phyloP scores from a whole-genome alignment of 35 echinoderm and acorn worm species.

The Heliocidaris tuberculata region DNA sequence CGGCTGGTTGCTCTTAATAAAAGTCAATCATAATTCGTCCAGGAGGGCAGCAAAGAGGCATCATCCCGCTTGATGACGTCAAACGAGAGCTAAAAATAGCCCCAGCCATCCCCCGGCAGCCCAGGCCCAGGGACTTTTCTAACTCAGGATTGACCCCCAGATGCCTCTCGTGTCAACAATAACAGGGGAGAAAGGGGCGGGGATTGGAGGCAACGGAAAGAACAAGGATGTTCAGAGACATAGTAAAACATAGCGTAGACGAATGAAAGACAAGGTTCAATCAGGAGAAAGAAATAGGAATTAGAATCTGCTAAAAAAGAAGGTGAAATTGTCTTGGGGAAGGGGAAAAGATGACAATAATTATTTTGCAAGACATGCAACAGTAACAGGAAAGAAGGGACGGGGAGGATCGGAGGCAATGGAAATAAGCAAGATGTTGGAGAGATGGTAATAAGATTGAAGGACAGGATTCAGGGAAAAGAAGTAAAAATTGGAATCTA shows the following conservation, averaged over 20 bases:
- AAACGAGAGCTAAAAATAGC: slow-evolving; percentile 38
- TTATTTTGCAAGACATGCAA: background rate
- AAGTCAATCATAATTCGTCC: slow-evolving; percentile 37
- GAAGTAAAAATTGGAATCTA: too few relatives aligned
- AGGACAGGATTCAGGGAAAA: background rate
- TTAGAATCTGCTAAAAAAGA: too few relatives aligned
- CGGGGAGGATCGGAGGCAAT: background rate
- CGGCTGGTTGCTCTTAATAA: slow-evolving; percentile 39
- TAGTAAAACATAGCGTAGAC: too few relatives aligned
- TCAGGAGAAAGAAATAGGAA: too few relatives aligned
- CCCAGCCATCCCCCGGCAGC: background rate
- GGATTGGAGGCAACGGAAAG: background rate
- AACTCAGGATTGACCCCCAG: background rate
- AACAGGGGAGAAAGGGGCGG: background rate
- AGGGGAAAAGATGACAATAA: too few relatives aligned
- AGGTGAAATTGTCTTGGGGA: too few relatives aligned
- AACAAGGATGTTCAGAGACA: background rate
- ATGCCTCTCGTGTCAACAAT: background rate
- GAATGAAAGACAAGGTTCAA: too few relatives aligned
- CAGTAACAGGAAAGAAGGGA: background rate
- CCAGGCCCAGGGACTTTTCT: background rate
- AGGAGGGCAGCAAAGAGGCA: slow-evolving; percentile 19
- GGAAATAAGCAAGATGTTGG: background rate
- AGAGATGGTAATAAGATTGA: background rate
- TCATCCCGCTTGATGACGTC: slow-evolving; percentile 21